A percentile compares a stretch with the other conserved stretches of the same genome.
These are phyloP conservation scores for Drosophila bifasciata DNA, from an alignment of 1,140 invertebrate species.

Conservation along the genomic window DNA sequence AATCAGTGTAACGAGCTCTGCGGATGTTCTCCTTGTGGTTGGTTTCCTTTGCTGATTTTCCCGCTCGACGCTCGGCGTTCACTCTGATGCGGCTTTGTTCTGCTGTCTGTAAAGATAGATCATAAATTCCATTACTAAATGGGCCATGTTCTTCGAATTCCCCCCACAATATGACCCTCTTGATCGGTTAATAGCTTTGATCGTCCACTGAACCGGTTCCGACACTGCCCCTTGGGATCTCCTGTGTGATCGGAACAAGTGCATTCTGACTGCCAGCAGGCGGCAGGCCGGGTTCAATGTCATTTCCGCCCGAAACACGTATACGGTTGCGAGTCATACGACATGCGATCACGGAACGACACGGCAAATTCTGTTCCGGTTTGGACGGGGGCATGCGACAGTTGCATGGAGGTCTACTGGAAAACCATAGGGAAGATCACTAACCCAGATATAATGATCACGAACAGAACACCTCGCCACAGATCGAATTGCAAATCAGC, in stretches of 20 bases:
- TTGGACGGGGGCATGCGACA: no score
- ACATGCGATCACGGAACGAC: no score
- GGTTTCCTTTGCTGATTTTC: slow-evolving; percentile 6
- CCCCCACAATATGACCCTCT: slow-evolving; percentile 23
- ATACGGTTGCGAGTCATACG: slow-evolving; percentile 37
- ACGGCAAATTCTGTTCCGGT: background rate
- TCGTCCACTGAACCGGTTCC: slow-evolving; percentile 26
- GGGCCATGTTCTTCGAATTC: slow-evolving; percentile 50
- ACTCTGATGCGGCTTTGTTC: slow-evolving; percentile 26
- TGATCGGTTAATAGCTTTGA: slow-evolving; percentile 30
- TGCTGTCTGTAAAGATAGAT: slow-evolving; percentile 53
- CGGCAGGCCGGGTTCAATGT: slow-evolving; percentile 58
- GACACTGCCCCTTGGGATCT: background rate
- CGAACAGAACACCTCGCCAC: slow-evolving; percentile 22
- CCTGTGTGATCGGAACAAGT: slow-evolving; percentile 19
- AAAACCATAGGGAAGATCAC: background rate
- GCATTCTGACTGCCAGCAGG: slow-evolving; percentile 28
- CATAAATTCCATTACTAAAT: slow-evolving; percentile 46
- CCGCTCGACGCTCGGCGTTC: slow-evolving; percentile 22
- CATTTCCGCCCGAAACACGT: slow-evolving; percentile 54
- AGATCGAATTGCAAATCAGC: slow-evolving; percentile 24
- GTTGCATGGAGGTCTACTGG: no score
- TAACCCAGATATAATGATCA: slow-evolving; percentile 17
- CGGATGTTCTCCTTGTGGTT: slow-evolving; percentile 17
- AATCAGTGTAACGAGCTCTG: slow-evolving; percentile 78